Evolutionary conservation across 2,888 invertebrate species (phyloP), one percentile per base, ranked within the genome.

Genomic region (Lepidonotus clava): DNA sequence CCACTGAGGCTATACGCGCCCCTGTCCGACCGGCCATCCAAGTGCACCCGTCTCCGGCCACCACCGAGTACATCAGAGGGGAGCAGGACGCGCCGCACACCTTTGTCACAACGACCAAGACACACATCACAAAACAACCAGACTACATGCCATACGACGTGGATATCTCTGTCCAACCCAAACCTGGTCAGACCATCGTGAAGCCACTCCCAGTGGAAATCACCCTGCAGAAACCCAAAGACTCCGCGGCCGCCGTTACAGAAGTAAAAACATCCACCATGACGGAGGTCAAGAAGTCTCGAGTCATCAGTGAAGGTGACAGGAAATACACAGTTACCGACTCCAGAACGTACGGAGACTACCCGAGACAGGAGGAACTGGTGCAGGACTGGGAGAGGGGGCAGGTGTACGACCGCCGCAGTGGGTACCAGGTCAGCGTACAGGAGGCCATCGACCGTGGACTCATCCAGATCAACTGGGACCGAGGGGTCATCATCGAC

Each of bases 401-500:
- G 8, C 80, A 61, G n/a, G 96, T 86, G 32, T 28, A 40, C 18
- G 83, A 86, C 40, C n/a, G 18, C 21, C 61, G 24, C 24, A 56
- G 83, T 24, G 86, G 86, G 5, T 32, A 83, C 92, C 95, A 96
- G 84, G 95, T 97, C 92, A 97, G 97, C 88, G 95, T 98, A 87
- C 97, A 98, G 92, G 96, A 97, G 92, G 97, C 97, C 0, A 96
- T 97, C 89, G 96, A 96, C 92, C 95, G 96, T 87, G 97, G 97
- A 5, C 96, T 97, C 86, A 96, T 97, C 86, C 96, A 98, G n/a
- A 87, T 87, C 6, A 86, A 90, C 88, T 90, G 90, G 90, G 86
- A 84, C 18, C 87, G 83, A 0, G 90, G 90, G 24, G 86, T 86
- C 34, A 87, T 97, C 91, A 96, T 96, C 80, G 97, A 97, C 91